Base-by-base conservation (phyloP, 2,113 vertebrate species). In the Vidua chalybeata region DNA sequence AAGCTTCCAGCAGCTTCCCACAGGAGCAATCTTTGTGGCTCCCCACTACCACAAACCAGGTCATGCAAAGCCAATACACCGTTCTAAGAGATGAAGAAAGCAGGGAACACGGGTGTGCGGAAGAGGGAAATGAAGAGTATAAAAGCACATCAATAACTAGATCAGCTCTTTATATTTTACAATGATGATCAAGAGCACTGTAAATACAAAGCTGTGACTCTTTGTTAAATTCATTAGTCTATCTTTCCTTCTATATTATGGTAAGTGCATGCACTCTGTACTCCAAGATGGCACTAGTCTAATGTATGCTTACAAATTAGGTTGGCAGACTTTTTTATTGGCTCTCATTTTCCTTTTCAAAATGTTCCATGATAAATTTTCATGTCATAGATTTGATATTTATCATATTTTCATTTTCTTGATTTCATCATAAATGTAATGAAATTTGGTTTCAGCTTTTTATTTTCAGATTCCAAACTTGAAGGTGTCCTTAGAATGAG, bases 21-120 rank as follows among this genome's bases (percentile, higher is more conserved):
- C 46, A 48, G 46, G 46, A 48, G 46, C 46, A 13, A 49, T 7
- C 6, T 49, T 13, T 49, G 13, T 49, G 48, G 48, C 48, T 26
- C 49, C 27, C 61, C 3, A 6, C 11, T 14, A 9, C 37, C 27
- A 63, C 30, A 41, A 11, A 5, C 27, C 39, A 63, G 61, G 19
- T 13, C 13, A 9, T 43, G 61, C 39, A 10, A 64, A 43, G 15
- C 9, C 39, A 63, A 43, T 13, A 22, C 28, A 63, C 14, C 4
- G 2, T 67, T 26, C 5, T 39, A 45, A 56, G 37, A 67, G 24
- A 37, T 3, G 7, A 33, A 81, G 43, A 68, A 73, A 24, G 7
- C 0, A 3, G 16, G 9, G 11, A 28, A 52, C 0, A 0, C 30
- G 18, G 3, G 23, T 9, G 6, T 41, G 35, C 43, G 37, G 46